Conservation (phyloP, 2,888 invertebrate genomes). For the Clepsis dumicolana region DNA sequence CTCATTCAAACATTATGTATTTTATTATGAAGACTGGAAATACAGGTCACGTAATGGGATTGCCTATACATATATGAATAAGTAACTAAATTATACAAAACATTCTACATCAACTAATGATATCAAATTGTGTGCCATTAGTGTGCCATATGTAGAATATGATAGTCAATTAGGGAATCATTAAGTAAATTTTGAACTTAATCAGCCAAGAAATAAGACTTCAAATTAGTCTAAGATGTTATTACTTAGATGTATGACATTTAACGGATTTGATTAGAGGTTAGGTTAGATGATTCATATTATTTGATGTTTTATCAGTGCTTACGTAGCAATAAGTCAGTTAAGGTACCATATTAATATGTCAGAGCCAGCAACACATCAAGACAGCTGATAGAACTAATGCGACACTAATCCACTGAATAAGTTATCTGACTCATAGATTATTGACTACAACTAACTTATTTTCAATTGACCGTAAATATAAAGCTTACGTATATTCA, state of each 20-base stretch:
- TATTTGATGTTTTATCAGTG: neutral
- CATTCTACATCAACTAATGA: constrained; percentile 5
- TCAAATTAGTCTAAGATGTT: neutral
- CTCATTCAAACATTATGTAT: neutral
- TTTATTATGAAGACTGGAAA: neutral
- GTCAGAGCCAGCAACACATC: no score
- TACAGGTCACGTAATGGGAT: constrained; percentile 15
- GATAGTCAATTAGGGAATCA: constrained; percentile 14
- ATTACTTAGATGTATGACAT: no score
- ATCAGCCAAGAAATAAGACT: constrained; percentile 7
- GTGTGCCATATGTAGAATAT: constrained; percentile 17
- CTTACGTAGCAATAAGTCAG: neutral
- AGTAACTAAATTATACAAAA: constrained; percentile 4
- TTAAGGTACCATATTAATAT: no score
- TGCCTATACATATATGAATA: no score
- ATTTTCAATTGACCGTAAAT: no score
- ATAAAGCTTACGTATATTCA: no score
- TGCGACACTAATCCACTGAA: no score
- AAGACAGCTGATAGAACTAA: no score
- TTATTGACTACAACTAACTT: no score
- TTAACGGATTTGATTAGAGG: neutral
- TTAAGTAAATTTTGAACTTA: constrained; percentile 5
- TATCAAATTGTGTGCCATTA: constrained; percentile 28
- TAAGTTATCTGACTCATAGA: no score
- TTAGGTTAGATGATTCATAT: neutral